Percentiles rank a stretch among this genome's conserved stretches.
These are phyloP conservation scores for Bombus fervidus DNA, from an alignment of 1,140 invertebrate species.

Conservation along the genomic window DNA sequence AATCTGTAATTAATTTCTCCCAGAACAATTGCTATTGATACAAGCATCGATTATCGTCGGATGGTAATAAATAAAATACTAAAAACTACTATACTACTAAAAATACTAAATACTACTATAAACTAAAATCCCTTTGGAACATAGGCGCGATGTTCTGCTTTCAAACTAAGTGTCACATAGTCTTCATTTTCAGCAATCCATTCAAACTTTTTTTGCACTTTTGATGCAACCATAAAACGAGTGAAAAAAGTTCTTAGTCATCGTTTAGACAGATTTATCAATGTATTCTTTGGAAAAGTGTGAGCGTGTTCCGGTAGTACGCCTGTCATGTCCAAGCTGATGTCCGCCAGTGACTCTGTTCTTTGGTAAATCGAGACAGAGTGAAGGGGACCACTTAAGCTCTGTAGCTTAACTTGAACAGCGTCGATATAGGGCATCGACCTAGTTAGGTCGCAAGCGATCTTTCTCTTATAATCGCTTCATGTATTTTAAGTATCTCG, in stretches of 20 bases:
- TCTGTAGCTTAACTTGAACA: not conserved
- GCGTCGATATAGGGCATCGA: not conserved
- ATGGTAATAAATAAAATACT: slow-evolving; percentile 37
- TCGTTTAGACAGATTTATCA: not conserved
- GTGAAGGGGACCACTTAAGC: not conserved
- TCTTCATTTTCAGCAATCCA: slow-evolving; percentile 14
- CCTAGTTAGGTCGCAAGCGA: not conserved
- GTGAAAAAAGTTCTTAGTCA: not conserved
- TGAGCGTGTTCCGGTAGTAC: not conserved
- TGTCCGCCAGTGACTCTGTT: not conserved
- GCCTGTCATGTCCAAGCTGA: not conserved
- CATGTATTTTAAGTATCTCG: not conserved
- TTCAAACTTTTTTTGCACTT: not conserved
- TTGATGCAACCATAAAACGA: not conserved
- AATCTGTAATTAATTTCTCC: too few relatives aligned
- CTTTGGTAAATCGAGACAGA: not conserved
- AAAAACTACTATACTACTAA: too few relatives aligned
- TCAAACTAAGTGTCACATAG: slow-evolving; percentile 27
- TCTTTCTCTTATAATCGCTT: not conserved
- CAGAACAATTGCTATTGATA: too few relatives aligned
- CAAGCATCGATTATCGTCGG: not conserved
- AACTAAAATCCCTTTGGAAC: too few relatives aligned
- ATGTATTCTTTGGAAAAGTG: not conserved
- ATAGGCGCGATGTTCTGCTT: not conserved
- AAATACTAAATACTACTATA: too few relatives aligned